Evolutionary conservation across 2,797 vertebrate genomes (phyloP), one percentile per base, ranked within the genome.

Genomic region (Phrynocephalus vlangalii): DNA sequence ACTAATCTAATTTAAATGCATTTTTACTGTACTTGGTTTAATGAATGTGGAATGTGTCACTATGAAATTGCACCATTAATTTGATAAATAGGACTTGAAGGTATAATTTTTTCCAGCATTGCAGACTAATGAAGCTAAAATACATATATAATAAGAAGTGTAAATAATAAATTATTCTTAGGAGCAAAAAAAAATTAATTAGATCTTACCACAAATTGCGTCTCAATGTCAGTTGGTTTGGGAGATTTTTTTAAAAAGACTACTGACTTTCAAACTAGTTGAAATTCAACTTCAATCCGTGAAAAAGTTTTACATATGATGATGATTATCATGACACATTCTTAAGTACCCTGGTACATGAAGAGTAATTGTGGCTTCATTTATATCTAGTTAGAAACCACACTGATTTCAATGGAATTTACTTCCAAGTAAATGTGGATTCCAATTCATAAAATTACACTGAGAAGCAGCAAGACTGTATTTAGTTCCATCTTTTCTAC

Each of bases 81-180:
- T 97, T 97, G 97, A 97, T 97, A 97, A 97, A 97, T 97, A 97
- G 97, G 97, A 97, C 97, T 97, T 96, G 96, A 97, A 97, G 97
- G 97, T 97, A 97, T 97, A 97, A 97, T 97, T 97, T 97, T 97
- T 97, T 97, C 96, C 97, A 97, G 96, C 96, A 97, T 96, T 97
- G 96, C 96, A 96, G 96, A 96, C 97, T 97, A 97, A 97, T 97
- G 97, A 97, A 97, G 97, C 97, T 97, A 97, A 97, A 97, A 97
- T 97, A 97, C 97, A 97, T 97, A 97, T 97, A 97, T 97, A 97
- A 97, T 97, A 97, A 97, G 96, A 97, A 97, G 96, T 97, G 96
- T 97, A 97, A 97, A 97, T 97, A 97, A 97, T 97, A 97, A 97
- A 97, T 97, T 97, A 97, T 97, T 97, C 97, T 97, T 97, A 96